Evolutionary conservation across 2,113 vertebrate genomes (phyloP), one percentile per base, ranked within the genome.

Genomic region (Eurypyga helias): DNA sequence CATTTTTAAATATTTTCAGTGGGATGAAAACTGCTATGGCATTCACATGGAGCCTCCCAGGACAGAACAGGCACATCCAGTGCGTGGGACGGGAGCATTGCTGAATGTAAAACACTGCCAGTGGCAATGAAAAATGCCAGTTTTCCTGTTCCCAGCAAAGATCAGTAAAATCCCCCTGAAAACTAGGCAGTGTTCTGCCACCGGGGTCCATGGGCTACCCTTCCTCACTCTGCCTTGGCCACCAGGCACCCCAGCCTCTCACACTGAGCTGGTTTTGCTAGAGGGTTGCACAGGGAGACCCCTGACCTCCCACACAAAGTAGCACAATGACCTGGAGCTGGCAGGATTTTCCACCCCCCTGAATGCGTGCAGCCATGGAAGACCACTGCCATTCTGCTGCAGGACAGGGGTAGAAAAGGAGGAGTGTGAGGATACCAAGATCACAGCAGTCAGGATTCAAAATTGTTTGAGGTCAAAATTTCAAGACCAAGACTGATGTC

Each of bases 271-370:
- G 8, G 20, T 28, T 34, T 52, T 10, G 15, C 36, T n/a, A 2
- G 0, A 0, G 20, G 4, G 17, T 31, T 26, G 52, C 43, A n/a
- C 6, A 10, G 15, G 21, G 12, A 46, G 13, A 60, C 1, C n/a
- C n/a, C 9, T 1, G 2, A 7, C 1, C 18, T 7, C 5, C 5
- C 12, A 41, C 24, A 2, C 4, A 4, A 41, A 45, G 52, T 15
- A 62, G 52, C 14, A 19, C 0, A 0, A 41, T 38, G 54, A 25
- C 15, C 10, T 41, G 11, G 21, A 17, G 18, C 20, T 28, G 86
- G 54, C 33, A 72, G 64, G 54, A 61, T 46, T 38, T 43, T 14
- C 16, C 16, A 43, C 3, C 5, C 5, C 8, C 3, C 6, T 10
- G 15, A 13, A 14, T 4, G 0, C 66, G 11, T 3, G 9, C 38